Evolutionary conservation across 1,140 invertebrate species (phyloP), one percentile per base, ranked within the genome.

Genomic region (Kradibia gibbosae): DNA sequence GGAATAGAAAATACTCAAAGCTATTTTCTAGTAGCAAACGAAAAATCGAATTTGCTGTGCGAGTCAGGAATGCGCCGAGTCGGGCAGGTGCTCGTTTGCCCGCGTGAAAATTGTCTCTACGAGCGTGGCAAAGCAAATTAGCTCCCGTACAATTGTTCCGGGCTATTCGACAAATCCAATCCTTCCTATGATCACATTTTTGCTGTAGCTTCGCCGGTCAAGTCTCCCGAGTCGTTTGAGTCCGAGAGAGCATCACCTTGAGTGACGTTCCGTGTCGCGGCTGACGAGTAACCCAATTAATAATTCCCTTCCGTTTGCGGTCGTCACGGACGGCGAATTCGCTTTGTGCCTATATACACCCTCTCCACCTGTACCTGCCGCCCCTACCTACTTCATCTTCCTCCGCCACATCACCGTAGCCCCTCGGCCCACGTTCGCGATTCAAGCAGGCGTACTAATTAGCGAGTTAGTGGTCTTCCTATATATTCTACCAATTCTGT

Each of bases 301-400:
- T 80, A 74, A 80, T 80, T 74, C 74, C 50, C 70, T 34, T 71
- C 71, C 55, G 28, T 73, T 72, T 72, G 70, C 25, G 78, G 70
- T 48, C 48, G 39, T 60, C 67, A 34, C 48, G 70, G 42, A 60
- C 25, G 7, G 7, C 50, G 67, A 17, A n/a, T n/a, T n/a, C n/a
- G n/a, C n/a, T n/a, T n/a, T n/a, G n/a, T n/a, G n/a, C n/a, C n/a
- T n/a, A n/a, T n/a, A n/a, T n/a, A 28, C 42, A n/a, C 20, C 0
- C 34, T 31, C 45, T 13, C 50, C n/a, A 3, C 1, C 31, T 34
- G 31, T 13, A n/a, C 53, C 48, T 50, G 1, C 45, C 3, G n/a
- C 25, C 20, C 13, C 28, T 25, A 36, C 22, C 15, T 3, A n/a
- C n/a, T n/a, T n/a, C n/a, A n/a, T n/a, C n/a, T n/a, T n/a, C n/a